Conservation (phyloP, 2,797 vertebrate genomes). For the Bovichtus diacanthus region DNA sequence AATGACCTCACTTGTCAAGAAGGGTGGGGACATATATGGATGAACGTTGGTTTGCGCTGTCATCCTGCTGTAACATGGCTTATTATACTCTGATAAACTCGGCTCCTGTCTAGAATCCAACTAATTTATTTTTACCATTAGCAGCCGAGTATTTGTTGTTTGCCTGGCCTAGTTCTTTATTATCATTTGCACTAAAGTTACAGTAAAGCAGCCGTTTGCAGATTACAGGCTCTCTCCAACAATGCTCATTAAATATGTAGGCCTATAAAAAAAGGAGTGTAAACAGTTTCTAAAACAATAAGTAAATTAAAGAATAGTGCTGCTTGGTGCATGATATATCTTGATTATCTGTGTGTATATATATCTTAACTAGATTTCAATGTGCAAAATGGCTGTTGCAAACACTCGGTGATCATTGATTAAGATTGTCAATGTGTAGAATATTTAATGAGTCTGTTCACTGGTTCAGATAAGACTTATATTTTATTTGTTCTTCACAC, state of each 20-base stretch:
- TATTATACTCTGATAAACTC: background rate
- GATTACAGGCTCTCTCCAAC: too few relatives aligned
- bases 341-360: too few relatives aligned
- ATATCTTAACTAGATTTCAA: background rate
- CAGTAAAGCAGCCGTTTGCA: too few relatives aligned
- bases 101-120: background rate
- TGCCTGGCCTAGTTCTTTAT: too few relatives aligned
- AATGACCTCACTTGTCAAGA: constrained; percentile 39
- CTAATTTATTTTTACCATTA: background rate
- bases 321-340: background rate
- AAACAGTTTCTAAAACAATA: too few relatives aligned
- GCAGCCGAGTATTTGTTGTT: background rate
- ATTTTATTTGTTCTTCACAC: constrained; percentile 56
- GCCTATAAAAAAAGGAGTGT: too few relatives aligned
- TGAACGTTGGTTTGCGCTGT: constrained; percentile 20
- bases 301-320: too few relatives aligned
- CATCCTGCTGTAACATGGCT: background rate
- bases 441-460: background rate
- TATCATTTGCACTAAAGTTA: too few relatives aligned
- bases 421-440: background rate
- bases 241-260: too few relatives aligned
- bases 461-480: background rate
- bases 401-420: background rate
- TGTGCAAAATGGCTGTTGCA: background rate
- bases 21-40: constrained; percentile 25